These are phyloP conservation scores for Trichonephila clavata DNA, from an alignment of 1,140 invertebrate species.

Conservation along the genomic window DNA sequence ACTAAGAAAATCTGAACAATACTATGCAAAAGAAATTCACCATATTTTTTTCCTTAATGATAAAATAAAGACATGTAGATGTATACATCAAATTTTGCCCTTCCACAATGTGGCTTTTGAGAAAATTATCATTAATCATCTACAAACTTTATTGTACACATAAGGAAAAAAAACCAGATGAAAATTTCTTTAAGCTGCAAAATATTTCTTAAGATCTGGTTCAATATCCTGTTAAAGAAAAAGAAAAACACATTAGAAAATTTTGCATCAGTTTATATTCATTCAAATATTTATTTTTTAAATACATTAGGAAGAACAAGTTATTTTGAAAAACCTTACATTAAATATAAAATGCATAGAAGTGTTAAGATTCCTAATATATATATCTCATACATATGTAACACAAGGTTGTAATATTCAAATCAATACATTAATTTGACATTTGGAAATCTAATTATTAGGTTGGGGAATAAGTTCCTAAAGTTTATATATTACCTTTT, in stretches of 20 bases:
- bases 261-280: too few species aligned
- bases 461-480: too few species aligned
- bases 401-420: too few species aligned
- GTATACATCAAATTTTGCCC: not conserved
- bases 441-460: too few species aligned
- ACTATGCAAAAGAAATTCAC: not conserved
- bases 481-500: too few species aligned
- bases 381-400: too few species aligned
- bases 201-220: constrained; percentile 78
- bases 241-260: not conserved
- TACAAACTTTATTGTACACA: not conserved
- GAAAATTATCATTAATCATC: constrained; percentile 46
- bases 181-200: constrained; percentile 15
- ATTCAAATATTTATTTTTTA: too few species aligned
- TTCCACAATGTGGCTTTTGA: not conserved
- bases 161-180: not conserved
- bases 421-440: too few species aligned
- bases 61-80: not conserved
- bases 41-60: not conserved
- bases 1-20: not conserved
- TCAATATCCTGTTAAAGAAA: constrained; percentile 79
- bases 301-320: too few species aligned
- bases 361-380: too few species aligned
- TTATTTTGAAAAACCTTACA: too few species aligned
- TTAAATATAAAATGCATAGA: too few species aligned